phyloP scores from a whole-genome alignment of 2,113 vertebrate genomes.

The Poecilia latipinna region DNA sequence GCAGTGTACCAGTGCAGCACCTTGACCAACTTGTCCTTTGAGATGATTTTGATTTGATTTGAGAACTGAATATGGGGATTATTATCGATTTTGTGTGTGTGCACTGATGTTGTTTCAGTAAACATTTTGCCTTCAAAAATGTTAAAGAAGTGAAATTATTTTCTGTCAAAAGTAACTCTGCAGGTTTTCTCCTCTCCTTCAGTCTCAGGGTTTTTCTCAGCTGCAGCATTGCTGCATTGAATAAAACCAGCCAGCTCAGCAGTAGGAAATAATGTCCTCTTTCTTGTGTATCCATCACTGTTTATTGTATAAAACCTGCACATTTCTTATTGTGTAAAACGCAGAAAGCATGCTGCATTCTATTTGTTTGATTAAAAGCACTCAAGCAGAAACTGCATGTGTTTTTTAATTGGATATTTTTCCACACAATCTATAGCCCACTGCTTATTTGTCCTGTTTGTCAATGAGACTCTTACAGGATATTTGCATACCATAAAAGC shows the following conservation, averaged over 20 bases:
- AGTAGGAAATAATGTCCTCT: neutral
- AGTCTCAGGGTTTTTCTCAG: neutral
- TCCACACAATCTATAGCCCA: constrained; percentile 18
- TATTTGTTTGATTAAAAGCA: constrained; percentile 39
- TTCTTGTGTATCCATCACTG: constrained; percentile 5
- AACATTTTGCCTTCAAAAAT: neutral
- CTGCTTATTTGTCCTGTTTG: constrained; percentile 31
- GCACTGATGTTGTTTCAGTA: neutral
- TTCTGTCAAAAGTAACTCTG: neutral
- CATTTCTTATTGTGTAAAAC: constrained; percentile 21
- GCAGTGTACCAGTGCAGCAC: too few relatives aligned
- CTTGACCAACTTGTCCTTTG: too few relatives aligned
- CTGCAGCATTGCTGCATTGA: neutral
- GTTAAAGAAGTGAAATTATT: neutral
- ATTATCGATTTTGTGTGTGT: neutral
- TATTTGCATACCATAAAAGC: constrained; percentile 39
- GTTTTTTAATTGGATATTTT: constrained; percentile 33
- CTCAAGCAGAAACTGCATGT: constrained; percentile 26
- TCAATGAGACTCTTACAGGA: constrained; percentile 18
- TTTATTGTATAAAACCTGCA: constrained; percentile 36
- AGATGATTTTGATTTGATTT: too few relatives aligned
- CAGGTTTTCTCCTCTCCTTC: constrained; percentile 27
- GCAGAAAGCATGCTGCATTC: constrained; percentile 17
- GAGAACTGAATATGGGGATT: too few relatives aligned
- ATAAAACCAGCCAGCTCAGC: neutral